Percentiles rank a stretch among this genome's conserved stretches.
Evolutionary conservation across 2,888 invertebrate genomes (phyloP).

Genomic region (Deilephila porcellus): DNA sequence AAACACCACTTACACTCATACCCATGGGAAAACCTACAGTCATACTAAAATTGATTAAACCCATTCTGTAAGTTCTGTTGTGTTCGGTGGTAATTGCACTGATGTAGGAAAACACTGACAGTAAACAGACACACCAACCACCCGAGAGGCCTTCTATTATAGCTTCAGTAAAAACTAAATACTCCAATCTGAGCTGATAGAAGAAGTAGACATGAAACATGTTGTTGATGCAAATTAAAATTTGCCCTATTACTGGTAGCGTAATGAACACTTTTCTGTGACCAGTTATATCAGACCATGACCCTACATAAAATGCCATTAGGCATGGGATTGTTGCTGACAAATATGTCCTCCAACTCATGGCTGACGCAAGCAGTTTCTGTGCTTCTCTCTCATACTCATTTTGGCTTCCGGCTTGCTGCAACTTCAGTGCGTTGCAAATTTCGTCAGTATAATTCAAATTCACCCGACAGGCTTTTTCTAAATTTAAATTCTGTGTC

Average conservation of each 20-base stretch:
- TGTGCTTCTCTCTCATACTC: constrained; percentile 86
- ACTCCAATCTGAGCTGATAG: constrained; percentile 89
- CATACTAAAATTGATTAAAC: constrained; percentile 92
- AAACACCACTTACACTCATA: constrained; percentile 91
- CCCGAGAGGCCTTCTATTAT: constrained; percentile 90
- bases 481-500: constrained; percentile 91
- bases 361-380: constrained; percentile 88
- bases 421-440: constrained; percentile 88
- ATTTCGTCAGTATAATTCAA: constrained; percentile 88
- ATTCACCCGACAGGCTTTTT: constrained; percentile 94
- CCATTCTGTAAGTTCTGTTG: constrained; percentile 91
- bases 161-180: constrained; percentile 89
- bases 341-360: constrained; percentile 92
- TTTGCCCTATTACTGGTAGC: constrained; percentile 88
- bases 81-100: constrained; percentile 91
- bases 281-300: constrained; percentile 88
- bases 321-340: constrained; percentile 91
- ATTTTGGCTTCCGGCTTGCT: constrained; percentile 84
- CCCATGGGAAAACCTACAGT: constrained; percentile 95
- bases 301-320: constrained; percentile 91
- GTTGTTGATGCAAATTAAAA: constrained; percentile 88
- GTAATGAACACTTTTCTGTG: constrained; percentile 90
- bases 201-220: constrained; percentile 91
- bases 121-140: constrained; percentile 92
- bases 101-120: constrained; percentile 93